A percentile compares a stretch with the other conserved stretches of the same genome.
Evolutionary conservation across 2,888 invertebrate genomes (phyloP).

Genomic region (Stenichneumon culpator): DNA sequence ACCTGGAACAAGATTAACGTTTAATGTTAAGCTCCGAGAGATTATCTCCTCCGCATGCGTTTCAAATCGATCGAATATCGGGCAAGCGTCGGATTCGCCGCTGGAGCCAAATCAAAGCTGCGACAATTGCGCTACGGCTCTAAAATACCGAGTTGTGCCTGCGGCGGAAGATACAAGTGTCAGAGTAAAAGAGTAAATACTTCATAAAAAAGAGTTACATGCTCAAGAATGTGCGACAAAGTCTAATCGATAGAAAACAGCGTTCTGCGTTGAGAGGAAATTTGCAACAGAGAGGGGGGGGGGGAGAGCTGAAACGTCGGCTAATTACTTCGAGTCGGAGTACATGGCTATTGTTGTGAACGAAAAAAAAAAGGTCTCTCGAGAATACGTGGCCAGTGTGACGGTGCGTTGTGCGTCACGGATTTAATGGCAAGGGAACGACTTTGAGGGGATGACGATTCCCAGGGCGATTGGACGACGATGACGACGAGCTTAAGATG

Average conservation of each 20-base stretch:
- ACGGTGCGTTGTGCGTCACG: conserved; percentile 37
- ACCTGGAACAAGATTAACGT: conserved; percentile 75
- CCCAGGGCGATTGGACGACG: conserved; percentile 1
- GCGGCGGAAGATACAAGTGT: too few relatives aligned
- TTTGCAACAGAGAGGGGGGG: too few relatives aligned
- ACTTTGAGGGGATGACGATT: background rate
- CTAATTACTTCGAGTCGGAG: conserved; percentile 8
- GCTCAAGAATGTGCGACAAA: too few relatives aligned
- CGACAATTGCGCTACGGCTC: too few relatives aligned
- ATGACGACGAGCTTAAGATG: conserved; percentile 26
- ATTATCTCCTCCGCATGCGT: background rate
- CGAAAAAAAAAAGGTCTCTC: conserved; percentile 8
- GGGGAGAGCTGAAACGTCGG: background rate
- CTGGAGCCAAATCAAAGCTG: too few relatives aligned
- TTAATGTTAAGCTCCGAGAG: background rate
- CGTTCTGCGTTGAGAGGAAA: too few relatives aligned
- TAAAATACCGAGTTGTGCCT: too few relatives aligned
- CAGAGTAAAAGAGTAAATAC: too few relatives aligned
- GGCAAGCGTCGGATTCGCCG: too few relatives aligned
- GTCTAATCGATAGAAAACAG: too few relatives aligned
- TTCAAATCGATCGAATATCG: background rate
- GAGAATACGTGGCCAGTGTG: conserved; percentile 56
- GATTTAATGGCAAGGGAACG: background rate
- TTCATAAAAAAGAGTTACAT: too few relatives aligned
- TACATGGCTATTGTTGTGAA: background rate